Evolutionary conservation across 2,797 vertebrate species (phyloP), one percentile per base, ranked within the genome.

Genomic region (Kryptopterus vitreolus): DNA sequence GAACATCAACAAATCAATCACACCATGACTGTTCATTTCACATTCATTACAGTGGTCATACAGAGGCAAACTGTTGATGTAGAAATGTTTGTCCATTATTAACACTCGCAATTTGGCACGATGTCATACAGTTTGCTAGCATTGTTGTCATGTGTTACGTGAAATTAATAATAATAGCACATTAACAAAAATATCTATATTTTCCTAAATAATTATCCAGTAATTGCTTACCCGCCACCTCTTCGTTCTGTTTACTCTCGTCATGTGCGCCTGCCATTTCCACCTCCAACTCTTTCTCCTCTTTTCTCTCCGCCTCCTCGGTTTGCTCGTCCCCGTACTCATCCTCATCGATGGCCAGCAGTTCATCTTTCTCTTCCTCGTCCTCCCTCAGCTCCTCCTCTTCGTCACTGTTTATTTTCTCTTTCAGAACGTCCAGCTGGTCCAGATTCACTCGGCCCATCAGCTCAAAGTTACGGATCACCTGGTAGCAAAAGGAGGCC

Each of bases 381-480:
- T 94, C 92, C 73, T 95, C 95, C 65, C 26, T 73, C 33, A 74
- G 1, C 13, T 80, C 80, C 48, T 95, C 95, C 43, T 98, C 97
- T 95, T 95, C 90, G 95, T 95, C 81, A 74, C 87, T 92, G 82
- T 93, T 95, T 70, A 89, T 91, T 86, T 94, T 96, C 52, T 94
- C 95, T 87, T 97, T 95, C 87, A 96, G 92, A 91, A 95, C 94
- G 84, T 98, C 97, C 91, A 99, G 89, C 92, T 98, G 96, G 90
- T 99, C 97, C 91, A 99, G 94, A 91, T 97, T 97, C 88, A 99
- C 95, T 16, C 95, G 93, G 76, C 97, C 98, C 91, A 98, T 97
- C 89, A 99, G 91, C 90, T 99, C 98, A 89, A 98, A 99, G 92
- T 99, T 99, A 38, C 97, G 95, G 87, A 95, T 93, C 81, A 99